phyloP scores from a whole-genome alignment of 2,888 invertebrate genomes.

The Electrophaes corylata region DNA sequence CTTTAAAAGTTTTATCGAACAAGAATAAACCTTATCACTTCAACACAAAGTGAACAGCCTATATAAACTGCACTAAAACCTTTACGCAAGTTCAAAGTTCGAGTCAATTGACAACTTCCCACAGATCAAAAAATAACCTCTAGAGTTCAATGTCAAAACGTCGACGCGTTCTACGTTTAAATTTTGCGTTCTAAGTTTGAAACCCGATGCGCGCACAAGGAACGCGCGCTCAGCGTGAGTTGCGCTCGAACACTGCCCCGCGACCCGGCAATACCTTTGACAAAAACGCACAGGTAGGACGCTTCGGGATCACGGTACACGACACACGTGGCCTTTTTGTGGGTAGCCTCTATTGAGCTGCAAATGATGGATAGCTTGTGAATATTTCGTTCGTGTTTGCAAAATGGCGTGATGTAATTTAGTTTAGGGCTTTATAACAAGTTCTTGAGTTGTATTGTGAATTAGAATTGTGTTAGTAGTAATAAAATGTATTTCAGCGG shows the following conservation, averaged over 20 bases:
- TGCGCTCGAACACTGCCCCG: constrained; percentile 69
- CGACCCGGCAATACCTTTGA: constrained; percentile 62
- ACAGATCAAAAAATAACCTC: constrained; percentile 24
- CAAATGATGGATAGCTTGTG: constrained; percentile 22
- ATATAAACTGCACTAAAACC: constrained; percentile 9
- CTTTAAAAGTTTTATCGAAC: too few relatives aligned
- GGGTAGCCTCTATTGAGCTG: constrained; percentile 13
- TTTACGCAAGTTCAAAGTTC: constrained; percentile 24
- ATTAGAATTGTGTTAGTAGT: too few relatives aligned
- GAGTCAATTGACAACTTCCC: constrained; percentile 13
- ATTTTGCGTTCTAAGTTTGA: constrained; percentile 22
- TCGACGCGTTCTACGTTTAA: constrained; percentile 12
- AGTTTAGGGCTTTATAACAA: background rate
- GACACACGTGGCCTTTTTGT: constrained; percentile 40
- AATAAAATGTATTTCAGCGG: background rate
- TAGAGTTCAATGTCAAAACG: constrained; percentile 25
- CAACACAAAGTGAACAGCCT: background rate
- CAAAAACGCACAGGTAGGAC: constrained; percentile 65
- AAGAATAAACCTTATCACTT: constrained; percentile 1
- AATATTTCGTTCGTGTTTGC: constrained; percentile 3
- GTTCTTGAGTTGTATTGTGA: background rate
- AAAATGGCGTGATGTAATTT: constrained; percentile 13
- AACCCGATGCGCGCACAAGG: constrained; percentile 28
- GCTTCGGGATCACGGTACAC: constrained; percentile 35
- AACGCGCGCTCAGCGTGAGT: constrained; percentile 66